Base-by-base conservation (phyloP, 2,113 vertebrate genomes). In the Apodemus sylvaticus region DNA sequence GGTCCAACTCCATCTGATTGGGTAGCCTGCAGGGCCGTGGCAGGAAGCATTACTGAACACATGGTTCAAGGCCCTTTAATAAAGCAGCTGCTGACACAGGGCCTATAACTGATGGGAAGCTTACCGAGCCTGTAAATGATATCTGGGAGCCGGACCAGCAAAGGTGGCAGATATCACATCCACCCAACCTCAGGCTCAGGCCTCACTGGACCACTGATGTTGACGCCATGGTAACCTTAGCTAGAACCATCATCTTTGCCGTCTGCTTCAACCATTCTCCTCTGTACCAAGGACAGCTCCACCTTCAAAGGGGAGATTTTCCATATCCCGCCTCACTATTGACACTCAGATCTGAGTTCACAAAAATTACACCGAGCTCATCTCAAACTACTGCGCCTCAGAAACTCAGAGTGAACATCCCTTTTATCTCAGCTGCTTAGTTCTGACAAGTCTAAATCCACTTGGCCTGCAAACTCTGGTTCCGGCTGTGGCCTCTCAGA, bases 371-470 rank as follows among this genome's bases (percentile, higher is more conserved):
- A 89, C 45, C 53, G 82, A 82, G 81, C 39, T 68, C 79, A 91
- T 66, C 91, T 93, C 77, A 86, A 96, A 62, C 68, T 71, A 55
- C 76, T 29, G 42, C 29, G 76, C 93, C 91, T 82, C 60, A 36
- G 58, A 93, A 48, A 66, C 71, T 82, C 73, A 16, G 36, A 95
- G 88, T 48, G 85, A 94, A 92, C 92, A 91, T 34, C 29, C 45
- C 26, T 90, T 90, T 93, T 77, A 97, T 96, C 71, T 82, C 73
- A 95, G 90, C 53, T 51, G 53, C 76, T 70, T 82, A 90, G 71
- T 82, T 90, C 85, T 89, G 89, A 94, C 53, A 89, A 91, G 94
- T 89, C 53, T 88, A 95, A 95, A 92, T 93, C 53, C 48, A 53
- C 89, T 91, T 55, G 85, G 71, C 53, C 94, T 95, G 94, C 73